Base-by-base conservation (phyloP, 2,113 vertebrate species). In the Cathartes aura region DNA sequence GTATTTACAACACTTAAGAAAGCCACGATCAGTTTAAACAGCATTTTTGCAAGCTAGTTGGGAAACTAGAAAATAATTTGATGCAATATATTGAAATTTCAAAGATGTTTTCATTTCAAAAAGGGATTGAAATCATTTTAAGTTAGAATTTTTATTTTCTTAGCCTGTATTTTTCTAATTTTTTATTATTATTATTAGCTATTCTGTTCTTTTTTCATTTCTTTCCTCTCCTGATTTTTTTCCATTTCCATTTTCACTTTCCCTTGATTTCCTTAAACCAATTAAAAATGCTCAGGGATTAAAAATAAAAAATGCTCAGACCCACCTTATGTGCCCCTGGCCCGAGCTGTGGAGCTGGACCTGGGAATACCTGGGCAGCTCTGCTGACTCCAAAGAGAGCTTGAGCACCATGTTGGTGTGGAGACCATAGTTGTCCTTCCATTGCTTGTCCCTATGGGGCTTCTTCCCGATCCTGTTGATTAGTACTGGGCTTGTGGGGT, bases 401-500 rank as follows among this genome's bases (percentile, higher is more conserved):
- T 15, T 48, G 68, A 43, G 17, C 29, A 13, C 50, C 5, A 0
- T 16, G 34, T 12, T 40, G 32, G 30, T 48, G 55, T 81, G 87
- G 30, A 48, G 27, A 19, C 36, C 53, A 2, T 18, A 12, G 14
- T 1, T 93, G 58, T 68, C 24, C 66, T 91, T 68, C 73, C 40
- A 6, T 2, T 72, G 7, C 12, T 81, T 78, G 45, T 50, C 55
- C 36, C n/a, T 4, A 0, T 15, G 50, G n/a, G 15, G 21, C 18
- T 81, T 80, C 66, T 73, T 45, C 55, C 59, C 6, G 0, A 1
- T 12, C 21, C 68, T 1, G 0, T 5, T 43, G 38, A 7, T 48
- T 23, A 40, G 66, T 20, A 11, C n/a, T 67, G 60, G 30, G 27
- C 6, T 47, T 74, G n/a, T 66, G 81, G 58, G 21, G 13, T 70